Conservation (phyloP, 1,140 invertebrate genomes). For the Tetragnatha versicolor region DNA sequence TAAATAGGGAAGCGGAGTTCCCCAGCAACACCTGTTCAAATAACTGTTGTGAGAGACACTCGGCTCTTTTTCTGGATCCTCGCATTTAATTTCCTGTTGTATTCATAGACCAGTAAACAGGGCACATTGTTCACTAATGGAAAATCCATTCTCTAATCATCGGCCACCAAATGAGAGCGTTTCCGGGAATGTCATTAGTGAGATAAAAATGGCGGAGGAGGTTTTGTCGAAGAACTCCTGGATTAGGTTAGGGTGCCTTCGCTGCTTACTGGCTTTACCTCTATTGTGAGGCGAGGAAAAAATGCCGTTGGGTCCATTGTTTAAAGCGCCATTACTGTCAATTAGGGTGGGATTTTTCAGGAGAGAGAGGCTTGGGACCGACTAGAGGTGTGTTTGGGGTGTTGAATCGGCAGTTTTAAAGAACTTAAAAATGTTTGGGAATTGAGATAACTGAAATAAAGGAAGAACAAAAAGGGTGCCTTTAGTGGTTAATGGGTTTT, state of each 20-base stretch:
- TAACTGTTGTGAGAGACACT: background rate
- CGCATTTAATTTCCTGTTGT: slow-evolving; percentile 11
- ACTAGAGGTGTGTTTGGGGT: too few species aligned
- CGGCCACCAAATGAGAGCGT: background rate
- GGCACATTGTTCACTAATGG: slow-evolving; percentile 21
- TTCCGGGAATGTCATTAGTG: slow-evolving; percentile 24
- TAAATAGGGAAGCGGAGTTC: background rate
- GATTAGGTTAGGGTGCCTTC: background rate
- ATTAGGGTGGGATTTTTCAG: too few species aligned
- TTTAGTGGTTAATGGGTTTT: too few species aligned
- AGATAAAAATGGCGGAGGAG: slow-evolving; percentile 26
- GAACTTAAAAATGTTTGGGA: too few species aligned
- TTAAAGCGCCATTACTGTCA: too few species aligned
- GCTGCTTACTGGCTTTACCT: background rate
- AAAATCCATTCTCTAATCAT: slow-evolving; percentile 44
- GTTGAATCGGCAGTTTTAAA: too few species aligned
- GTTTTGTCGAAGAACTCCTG: too few species aligned
- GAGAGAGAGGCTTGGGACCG: too few species aligned
- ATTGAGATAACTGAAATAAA: too few species aligned
- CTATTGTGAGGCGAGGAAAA: too few species aligned
- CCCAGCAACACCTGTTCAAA: slow-evolving; percentile 6
- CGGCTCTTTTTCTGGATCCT: background rate
- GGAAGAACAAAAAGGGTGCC: too few species aligned
- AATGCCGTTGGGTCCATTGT: too few species aligned
- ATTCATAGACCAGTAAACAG: slow-evolving; percentile 28